These are phyloP conservation scores for Rachycentron canadum DNA, from an alignment of 2,797 vertebrate species.

Conservation along the genomic window DNA sequence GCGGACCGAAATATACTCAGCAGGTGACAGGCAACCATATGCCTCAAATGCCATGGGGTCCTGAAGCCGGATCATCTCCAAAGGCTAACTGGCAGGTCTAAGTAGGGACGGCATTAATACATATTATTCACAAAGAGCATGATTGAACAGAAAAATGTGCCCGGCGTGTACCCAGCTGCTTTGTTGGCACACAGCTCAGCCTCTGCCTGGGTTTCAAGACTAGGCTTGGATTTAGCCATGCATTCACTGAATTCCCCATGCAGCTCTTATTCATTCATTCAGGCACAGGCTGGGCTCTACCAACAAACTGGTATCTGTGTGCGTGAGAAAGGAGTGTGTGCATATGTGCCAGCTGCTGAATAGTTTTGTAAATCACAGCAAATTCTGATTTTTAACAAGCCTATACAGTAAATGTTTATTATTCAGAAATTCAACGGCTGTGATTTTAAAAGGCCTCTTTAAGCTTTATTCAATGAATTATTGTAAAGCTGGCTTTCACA, in stretches of 20 bases:
- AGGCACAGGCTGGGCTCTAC: constrained; percentile 66
- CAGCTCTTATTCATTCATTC: constrained; percentile 78
- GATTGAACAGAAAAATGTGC: constrained; percentile 86
- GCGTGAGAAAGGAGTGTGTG: constrained; percentile 42
- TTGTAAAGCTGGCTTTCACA: constrained; percentile 19
- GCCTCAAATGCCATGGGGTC: constrained; percentile 84
- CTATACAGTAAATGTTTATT: constrained; percentile 34
- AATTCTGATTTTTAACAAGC: constrained; percentile 67
- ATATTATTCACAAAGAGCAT: constrained; percentile 89
- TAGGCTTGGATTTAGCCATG: constrained; percentile 77
- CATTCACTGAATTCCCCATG: constrained; percentile 83
- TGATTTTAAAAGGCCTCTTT: constrained; percentile 20
- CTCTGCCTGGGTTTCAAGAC: constrained; percentile 75
- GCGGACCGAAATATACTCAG: constrained; percentile 73
- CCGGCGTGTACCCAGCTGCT: constrained; percentile 80
- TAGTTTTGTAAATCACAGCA: constrained; percentile 63
- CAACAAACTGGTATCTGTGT: constrained; percentile 70
- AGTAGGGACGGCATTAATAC: constrained; percentile 83
- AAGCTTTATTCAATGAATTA: constrained; percentile 8
- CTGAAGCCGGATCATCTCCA: constrained; percentile 85
- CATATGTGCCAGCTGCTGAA: constrained; percentile 52
- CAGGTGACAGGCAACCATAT: constrained; percentile 85
- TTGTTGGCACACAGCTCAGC: constrained; percentile 75
- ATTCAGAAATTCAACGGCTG: constrained; percentile 15
- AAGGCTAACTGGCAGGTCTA: constrained; percentile 86